A percentile compares a stretch with the other conserved stretches of the same genome.
Evolutionary conservation across 2,113 vertebrate species (phyloP).

Genomic region (Microtus oregoni): DNA sequence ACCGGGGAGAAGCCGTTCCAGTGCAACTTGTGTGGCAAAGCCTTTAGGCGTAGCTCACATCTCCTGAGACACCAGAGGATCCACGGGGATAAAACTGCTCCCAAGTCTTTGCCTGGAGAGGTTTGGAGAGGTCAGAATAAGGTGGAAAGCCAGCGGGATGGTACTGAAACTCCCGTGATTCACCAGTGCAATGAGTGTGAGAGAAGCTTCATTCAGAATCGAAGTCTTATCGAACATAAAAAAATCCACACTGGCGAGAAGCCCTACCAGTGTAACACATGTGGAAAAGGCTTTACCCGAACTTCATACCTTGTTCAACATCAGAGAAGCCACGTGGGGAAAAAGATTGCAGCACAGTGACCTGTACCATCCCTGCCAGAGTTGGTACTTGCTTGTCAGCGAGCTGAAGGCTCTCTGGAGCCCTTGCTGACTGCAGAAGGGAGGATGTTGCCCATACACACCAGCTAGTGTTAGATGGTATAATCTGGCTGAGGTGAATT

Average conservation of each 20-base stretch:
- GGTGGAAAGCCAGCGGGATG: neutral
- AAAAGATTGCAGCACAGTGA: constrained; percentile 43
- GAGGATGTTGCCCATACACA: neutral
- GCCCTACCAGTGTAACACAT: constrained; percentile 63
- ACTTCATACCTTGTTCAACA: constrained; percentile 72
- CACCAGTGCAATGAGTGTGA: constrained; percentile 69
- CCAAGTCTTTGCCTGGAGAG: neutral
- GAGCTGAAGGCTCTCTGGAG: neutral
- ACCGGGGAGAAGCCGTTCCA: constrained; percentile 69
- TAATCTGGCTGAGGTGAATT: neutral
- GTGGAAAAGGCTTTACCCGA: constrained; percentile 75
- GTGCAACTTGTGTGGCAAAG: constrained; percentile 56
- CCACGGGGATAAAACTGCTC: constrained; percentile 11
- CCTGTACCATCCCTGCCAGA: neutral
- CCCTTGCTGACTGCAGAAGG: neutral
- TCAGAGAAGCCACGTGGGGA: constrained; percentile 55
- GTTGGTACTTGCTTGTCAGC: neutral
- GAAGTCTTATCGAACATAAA: constrained; percentile 70
- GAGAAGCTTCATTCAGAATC: constrained; percentile 61
- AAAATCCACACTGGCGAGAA: constrained; percentile 75
- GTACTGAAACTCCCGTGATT: neutral
- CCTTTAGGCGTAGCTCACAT: constrained; percentile 73
- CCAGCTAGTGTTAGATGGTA: neutral
- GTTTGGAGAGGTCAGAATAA: neutral
- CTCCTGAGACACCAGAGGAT: constrained; percentile 72